Evolutionary conservation across 2,888 invertebrate genomes (phyloP).

Genomic region (Parthenolecanium corni): DNA sequence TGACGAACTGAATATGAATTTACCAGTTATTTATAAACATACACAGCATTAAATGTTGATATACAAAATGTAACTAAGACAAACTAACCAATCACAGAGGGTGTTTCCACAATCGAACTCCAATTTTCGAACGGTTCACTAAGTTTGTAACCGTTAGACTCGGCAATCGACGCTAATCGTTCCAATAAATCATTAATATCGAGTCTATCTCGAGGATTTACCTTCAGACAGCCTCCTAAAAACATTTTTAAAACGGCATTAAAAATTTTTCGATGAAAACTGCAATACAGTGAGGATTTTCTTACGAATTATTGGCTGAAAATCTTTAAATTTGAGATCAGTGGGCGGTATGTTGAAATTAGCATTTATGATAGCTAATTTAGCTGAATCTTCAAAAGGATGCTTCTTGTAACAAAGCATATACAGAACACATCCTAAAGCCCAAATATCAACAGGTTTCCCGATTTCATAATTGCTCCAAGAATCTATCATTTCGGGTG

Average conservation of each 20-base stretch:
- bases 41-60: too few relatives aligned
- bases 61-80: too few relatives aligned
- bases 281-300: slow-evolving; percentile 33
- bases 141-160: slow-evolving; percentile 69
- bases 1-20: too few relatives aligned
- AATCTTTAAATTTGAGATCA: slow-evolving; percentile 68
- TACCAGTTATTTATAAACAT: too few relatives aligned
- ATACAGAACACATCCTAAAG: slow-evolving; percentile 89
- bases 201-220: slow-evolving; percentile 59
- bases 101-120: slow-evolving; percentile 7
- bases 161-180: slow-evolving; percentile 75
- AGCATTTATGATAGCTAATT: slow-evolving; percentile 89
- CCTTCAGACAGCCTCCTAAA: slow-evolving; percentile 62
- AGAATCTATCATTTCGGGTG: slow-evolving; percentile 96
- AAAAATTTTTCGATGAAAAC: too few relatives aligned
- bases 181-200: slow-evolving; percentile 69
- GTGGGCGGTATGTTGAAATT: slow-evolving; percentile 76
- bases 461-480: slow-evolving; percentile 93
- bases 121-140: slow-evolving; percentile 59
- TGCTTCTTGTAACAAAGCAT: slow-evolving; percentile 85
- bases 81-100: not conserved
- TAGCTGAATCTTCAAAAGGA: slow-evolving; percentile 90
- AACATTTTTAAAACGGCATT: slow-evolving; percentile 33
- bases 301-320: slow-evolving; percentile 81
- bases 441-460: slow-evolving; percentile 88